Evolutionary conservation across 2,797 vertebrate genomes (phyloP).

Genomic region (Nyctibius grandis): DNA sequence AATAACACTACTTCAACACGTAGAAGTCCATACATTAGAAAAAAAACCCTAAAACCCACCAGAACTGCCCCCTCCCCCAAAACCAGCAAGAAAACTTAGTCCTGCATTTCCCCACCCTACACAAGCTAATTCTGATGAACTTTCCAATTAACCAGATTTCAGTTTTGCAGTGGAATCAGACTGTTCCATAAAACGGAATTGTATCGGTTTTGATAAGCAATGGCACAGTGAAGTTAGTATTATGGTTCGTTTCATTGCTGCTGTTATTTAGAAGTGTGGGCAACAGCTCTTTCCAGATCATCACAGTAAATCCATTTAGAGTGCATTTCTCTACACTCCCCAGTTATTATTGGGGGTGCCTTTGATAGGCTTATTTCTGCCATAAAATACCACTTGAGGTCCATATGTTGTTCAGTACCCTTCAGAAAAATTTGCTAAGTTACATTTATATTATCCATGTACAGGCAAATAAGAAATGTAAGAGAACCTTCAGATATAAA

Average conservation of each 20-base stretch:
- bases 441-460: not conserved
- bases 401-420: not conserved
- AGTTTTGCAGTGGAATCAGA: not conserved
- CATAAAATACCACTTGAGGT: not conserved
- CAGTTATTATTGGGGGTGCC: not conserved
- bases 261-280: not conserved
- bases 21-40: not conserved
- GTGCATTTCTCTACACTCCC: not conserved
- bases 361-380: not conserved
- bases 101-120: not conserved
- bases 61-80: no score
- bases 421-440: not conserved
- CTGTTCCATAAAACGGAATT: not conserved
- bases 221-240: accelerated
- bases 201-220: not conserved
- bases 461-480: not conserved
- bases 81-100: not conserved
- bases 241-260: not conserved
- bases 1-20: not conserved
- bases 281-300: not conserved
- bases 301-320: not conserved
- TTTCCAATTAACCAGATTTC: not conserved
- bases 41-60: not conserved
- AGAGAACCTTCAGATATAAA: not conserved
- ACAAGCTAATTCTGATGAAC: not conserved